Base-by-base conservation (phyloP, 1,140 invertebrate species). In the Mercenaria mercenaria region DNA sequence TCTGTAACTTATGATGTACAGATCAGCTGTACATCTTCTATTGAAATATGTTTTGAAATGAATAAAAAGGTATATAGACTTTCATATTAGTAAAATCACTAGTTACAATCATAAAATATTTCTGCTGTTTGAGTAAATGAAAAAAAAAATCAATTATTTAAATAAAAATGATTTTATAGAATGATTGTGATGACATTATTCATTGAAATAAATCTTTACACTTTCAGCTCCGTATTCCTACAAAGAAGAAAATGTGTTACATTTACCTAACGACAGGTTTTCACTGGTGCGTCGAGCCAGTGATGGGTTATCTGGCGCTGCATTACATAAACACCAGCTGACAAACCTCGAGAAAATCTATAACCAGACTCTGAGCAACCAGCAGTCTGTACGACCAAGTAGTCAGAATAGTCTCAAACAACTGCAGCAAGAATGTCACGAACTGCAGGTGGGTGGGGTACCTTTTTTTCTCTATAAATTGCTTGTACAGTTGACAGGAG, bases 241-340 rank as follows among this genome's bases (percentile, higher is more conserved):
- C 93, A 97, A 97, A 94, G 97, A 97, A 77, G 91, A 96, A 1
- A 96, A 96, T 88, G 94, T 94, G 26, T 91, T 96, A 10, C 96
- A 97, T 95, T 96, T 96, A 69, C 97, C 97, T 87, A 97, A 97
- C 52, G 98, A 98, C 96, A 97, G 98, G 81, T 99, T 98, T 95
- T 98, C 98, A 88, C 98, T 98, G 0, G 98, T 99, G 20, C 97
- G 99, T 61, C 96, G 99, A 91, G 98, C 98, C 41, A 98, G 98
- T 89, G 98, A 99, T 96, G 98, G 97, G 43, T 97, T 97, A 95
- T 92, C 97, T 91, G 74, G 56, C n/a, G 52, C 34, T 39, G 92
- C 96, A 93, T 91, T 96, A 95, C 91, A 96, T 80, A 96, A 96
- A 96, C 94, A 97, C 95, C 95, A 97, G 96, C 95, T 97, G 96